phyloP scores from a whole-genome alignment of 2,797 vertebrate genomes.

The Arremon brunneinucha region DNA sequence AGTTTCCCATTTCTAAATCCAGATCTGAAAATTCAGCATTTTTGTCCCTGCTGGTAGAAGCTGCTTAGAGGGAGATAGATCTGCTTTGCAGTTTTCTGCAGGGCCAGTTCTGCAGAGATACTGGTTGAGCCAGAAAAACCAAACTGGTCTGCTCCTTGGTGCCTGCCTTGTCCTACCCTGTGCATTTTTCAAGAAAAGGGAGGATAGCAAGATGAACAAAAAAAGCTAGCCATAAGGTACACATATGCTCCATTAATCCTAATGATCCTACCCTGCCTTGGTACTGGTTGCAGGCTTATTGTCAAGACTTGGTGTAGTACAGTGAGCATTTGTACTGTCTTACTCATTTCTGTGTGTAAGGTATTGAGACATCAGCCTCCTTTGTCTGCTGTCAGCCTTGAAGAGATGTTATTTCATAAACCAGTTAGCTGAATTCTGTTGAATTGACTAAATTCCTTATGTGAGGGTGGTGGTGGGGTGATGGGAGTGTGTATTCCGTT shows the following conservation, averaged over 20 bases:
- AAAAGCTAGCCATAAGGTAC: conserved; percentile 50
- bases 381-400: neutral
- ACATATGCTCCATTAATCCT: neutral
- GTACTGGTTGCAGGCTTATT: neutral
- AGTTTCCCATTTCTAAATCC: neutral
- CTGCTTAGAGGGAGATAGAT: neutral
- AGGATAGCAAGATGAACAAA: conserved; percentile 11
- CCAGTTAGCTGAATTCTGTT: neutral
- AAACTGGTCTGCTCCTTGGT: neutral
- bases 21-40: neutral
- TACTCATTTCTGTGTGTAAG: neutral
- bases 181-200: conserved; percentile 34
- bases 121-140: neutral
- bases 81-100: neutral
- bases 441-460: neutral
- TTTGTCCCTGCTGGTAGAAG: neutral
- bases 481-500: neutral
- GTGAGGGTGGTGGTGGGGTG: neutral
- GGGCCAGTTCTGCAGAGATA: neutral
- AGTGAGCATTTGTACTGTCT: neutral
- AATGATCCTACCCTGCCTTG: neutral
- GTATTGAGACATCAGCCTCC: neutral
- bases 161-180: neutral
- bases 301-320: neutral
- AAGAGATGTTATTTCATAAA: neutral